phyloP scores from a whole-genome alignment of 2,113 vertebrate genomes.

The Calyptomena viridis region DNA sequence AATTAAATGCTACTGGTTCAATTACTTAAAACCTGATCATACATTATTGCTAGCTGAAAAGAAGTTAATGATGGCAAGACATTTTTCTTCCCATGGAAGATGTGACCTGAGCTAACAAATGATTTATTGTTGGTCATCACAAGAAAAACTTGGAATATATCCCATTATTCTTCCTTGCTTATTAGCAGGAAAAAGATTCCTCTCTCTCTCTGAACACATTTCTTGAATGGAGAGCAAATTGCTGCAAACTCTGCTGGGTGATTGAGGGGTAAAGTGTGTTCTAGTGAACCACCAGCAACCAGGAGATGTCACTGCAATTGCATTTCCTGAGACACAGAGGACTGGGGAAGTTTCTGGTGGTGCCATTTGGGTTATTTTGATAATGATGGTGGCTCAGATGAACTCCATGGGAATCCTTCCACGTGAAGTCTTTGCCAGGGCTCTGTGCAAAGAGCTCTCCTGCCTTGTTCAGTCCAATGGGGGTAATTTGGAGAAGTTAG shows the following conservation, averaged over 20 bases:
- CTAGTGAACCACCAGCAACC: neutral
- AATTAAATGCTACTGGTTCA: constrained; percentile 65
- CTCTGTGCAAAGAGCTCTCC: neutral
- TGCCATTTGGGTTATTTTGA: neutral
- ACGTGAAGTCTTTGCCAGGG: neutral
- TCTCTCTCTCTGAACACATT: neutral
- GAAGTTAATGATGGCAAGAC: constrained; percentile 59
- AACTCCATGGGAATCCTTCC: neutral
- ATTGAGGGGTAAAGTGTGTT: neutral
- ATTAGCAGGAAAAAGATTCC: neutral
- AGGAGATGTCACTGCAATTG: neutral
- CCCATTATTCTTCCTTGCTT: constrained; percentile 40
- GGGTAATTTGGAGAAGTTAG: neutral
- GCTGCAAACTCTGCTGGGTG: neutral
- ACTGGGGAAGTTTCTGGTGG: neutral
- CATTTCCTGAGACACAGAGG: accelerated
- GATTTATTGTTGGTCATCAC: constrained; percentile 56
- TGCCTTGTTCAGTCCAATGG: neutral
- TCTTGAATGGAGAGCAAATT: neutral
- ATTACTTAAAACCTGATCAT: constrained; percentile 59
- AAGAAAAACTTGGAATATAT: constrained; percentile 34
- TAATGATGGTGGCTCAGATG: neutral
- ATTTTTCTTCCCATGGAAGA: constrained; percentile 26
- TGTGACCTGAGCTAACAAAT: constrained; percentile 21
- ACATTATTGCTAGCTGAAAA: constrained; percentile 41